phyloP scores from a whole-genome alignment of 2,888 invertebrate species.

The Orthosia incerta region DNA sequence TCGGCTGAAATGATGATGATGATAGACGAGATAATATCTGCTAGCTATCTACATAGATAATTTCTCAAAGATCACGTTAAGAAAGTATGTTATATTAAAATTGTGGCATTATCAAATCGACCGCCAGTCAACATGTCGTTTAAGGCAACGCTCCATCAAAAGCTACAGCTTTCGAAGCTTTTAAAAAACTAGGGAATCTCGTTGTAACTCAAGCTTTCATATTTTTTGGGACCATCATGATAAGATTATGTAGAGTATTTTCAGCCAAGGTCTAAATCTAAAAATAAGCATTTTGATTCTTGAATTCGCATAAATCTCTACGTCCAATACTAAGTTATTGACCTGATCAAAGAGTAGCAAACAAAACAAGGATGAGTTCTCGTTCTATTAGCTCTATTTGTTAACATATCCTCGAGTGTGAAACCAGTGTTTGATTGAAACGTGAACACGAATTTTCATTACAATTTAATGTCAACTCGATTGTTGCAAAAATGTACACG shows the following conservation, averaged over 20 bases:
- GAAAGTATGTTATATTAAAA: conserved; percentile 23
- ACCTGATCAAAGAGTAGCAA: neutral
- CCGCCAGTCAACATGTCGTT: conserved; percentile 1
- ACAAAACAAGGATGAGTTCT: neutral
- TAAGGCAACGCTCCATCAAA: conserved; percentile 2
- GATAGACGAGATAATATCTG: neutral
- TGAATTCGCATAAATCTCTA: neutral
- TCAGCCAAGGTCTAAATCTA: too few relatives aligned
- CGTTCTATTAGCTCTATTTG: neutral
- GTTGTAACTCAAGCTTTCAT: too few relatives aligned
- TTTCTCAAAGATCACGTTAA: conserved; percentile 29
- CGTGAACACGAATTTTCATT: neutral
- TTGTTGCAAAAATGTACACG: too few relatives aligned
- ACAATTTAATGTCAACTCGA: too few relatives aligned
- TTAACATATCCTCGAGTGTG: too few relatives aligned
- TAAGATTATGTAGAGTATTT: too few relatives aligned
- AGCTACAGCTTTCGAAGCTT: conserved; percentile 14
- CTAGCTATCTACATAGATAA: conserved; percentile 5
- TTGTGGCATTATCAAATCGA: conserved; percentile 12
- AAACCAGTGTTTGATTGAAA: neutral
- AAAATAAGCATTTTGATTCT: neutral
- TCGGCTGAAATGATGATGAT: too few relatives aligned
- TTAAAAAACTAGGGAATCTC: too few relatives aligned
- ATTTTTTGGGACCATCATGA: too few relatives aligned
- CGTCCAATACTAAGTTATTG: neutral